Evolutionary conservation across 2,797 vertebrate species (phyloP).

Genomic region (Rhinatrema bivittatum): DNA sequence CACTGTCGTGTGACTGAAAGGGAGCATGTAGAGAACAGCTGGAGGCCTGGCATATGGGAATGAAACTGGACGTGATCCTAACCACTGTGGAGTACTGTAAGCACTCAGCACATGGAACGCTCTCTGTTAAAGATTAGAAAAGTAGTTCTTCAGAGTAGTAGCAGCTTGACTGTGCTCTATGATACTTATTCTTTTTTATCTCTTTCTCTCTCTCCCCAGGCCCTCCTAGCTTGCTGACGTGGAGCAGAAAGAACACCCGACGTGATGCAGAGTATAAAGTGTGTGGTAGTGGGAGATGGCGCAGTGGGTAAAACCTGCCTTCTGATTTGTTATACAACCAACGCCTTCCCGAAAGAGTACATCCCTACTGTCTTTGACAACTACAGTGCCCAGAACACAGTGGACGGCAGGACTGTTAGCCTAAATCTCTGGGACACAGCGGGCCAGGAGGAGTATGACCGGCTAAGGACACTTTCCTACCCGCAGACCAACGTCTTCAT

Average conservation of each 20-base stretch:
- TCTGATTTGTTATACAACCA: slow-evolving; percentile 79
- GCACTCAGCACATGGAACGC: no score
- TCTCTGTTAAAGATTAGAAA: no score
- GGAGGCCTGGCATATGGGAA: no score
- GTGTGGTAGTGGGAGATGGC: slow-evolving; percentile 75
- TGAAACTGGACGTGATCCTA: no score
- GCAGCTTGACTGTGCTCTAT: no score
- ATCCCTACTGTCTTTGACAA: slow-evolving; percentile 82
- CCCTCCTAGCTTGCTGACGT: slow-evolving; percentile 38
- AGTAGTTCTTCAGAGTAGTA: no score
- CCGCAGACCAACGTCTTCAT: slow-evolving; percentile 74
- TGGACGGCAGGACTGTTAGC: slow-evolving; percentile 62
- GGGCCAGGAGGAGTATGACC: slow-evolving; percentile 74
- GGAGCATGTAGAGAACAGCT: no score
- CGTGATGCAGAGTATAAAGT: slow-evolving; percentile 76
- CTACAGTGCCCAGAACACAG: slow-evolving; percentile 72
- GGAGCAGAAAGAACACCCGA: background rate
- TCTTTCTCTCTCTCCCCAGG: no score
- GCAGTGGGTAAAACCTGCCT: slow-evolving; percentile 80
- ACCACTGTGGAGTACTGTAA: no score
- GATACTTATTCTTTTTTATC: no score
- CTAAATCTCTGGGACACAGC: slow-evolving; percentile 74
- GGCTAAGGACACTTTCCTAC: slow-evolving; percentile 69
- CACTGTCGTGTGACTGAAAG: no score
- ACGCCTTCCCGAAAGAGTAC: slow-evolving; percentile 77